These are phyloP conservation scores for Drosophila obscura DNA, from an alignment of 1,140 invertebrate species.

Conservation along the genomic window DNA sequence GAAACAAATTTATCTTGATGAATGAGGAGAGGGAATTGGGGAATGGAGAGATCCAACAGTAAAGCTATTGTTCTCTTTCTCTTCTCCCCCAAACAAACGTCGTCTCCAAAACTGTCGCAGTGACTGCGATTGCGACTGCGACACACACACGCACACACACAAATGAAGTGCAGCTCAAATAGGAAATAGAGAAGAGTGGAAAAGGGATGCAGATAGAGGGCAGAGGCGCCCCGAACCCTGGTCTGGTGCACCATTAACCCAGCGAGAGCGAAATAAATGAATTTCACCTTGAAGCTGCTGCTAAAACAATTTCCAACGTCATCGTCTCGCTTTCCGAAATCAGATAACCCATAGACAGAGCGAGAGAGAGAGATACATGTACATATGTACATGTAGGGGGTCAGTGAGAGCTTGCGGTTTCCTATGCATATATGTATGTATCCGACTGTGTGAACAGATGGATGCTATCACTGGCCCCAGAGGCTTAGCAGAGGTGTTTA, in stretches of 20 bases:
- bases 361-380: neutral
- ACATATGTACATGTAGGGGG: slow-evolving; percentile 1
- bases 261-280: slow-evolving; percentile 71
- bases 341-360: slow-evolving; percentile 10
- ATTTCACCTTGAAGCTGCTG: slow-evolving; percentile 75
- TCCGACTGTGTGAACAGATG: neutral
- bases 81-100: neutral
- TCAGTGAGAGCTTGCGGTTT: slow-evolving; percentile 61
- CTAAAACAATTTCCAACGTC: slow-evolving; percentile 71
- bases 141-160: neutral
- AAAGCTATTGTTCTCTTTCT: slow-evolving; percentile 29
- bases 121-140: slow-evolving; percentile 3
- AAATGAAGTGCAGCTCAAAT: slow-evolving; percentile 20
- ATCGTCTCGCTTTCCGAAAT: slow-evolving; percentile 65
- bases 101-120: slow-evolving; percentile 24
- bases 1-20: slow-evolving; percentile 70
- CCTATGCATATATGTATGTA: slow-evolving; percentile 21
- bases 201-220: slow-evolving; percentile 23
- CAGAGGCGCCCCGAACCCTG: slow-evolving; percentile 7
- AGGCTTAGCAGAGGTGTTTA: slow-evolving; percentile 24
- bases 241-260: slow-evolving; percentile 65
- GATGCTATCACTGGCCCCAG: neutral
- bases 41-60: slow-evolving; percentile 16
- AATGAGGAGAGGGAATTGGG: slow-evolving; percentile 42
- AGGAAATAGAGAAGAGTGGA: slow-evolving; percentile 19